Conservation (phyloP, 2,888 invertebrate genomes). For the Gymnosoma rotundatum region DNA sequence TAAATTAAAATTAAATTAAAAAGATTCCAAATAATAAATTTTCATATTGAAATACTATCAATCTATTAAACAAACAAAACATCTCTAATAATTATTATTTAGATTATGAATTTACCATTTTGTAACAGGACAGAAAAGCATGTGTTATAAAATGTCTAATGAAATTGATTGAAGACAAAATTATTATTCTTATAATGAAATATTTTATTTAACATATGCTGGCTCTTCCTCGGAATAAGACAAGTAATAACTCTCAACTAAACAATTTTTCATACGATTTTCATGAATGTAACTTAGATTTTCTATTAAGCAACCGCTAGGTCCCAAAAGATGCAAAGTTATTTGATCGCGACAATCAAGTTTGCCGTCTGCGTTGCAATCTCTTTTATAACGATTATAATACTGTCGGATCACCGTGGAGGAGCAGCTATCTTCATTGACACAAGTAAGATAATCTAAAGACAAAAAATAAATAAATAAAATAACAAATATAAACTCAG, state of each 20-base stretch:
- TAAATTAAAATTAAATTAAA: no score
- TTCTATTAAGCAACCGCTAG: constrained; percentile 73
- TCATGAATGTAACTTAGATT: constrained; percentile 39
- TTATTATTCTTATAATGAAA: neutral
- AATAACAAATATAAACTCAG: neutral
- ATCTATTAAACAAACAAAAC: no score
- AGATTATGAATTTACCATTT: no score
- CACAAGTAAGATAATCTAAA: constrained; percentile 76
- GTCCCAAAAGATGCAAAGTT: constrained; percentile 76
- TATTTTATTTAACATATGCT: neutral
- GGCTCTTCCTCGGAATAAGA: constrained; percentile 32
- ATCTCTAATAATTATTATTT: no score
- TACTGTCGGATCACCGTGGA: constrained; percentile 73
- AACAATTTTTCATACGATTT: constrained; percentile 52
- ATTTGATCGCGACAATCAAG: constrained; percentile 77
- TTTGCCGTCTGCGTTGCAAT: constrained; percentile 77
- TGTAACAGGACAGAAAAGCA: no score
- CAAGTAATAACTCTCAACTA: constrained; percentile 38
- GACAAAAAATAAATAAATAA: constrained; percentile 19
- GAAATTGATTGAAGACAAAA: no score
- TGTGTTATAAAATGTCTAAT: no score
- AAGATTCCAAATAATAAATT: no score
- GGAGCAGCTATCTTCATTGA: constrained; percentile 74
- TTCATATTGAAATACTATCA: no score
- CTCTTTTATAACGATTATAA: constrained; percentile 72